Conservation (phyloP, 2,113 vertebrate species). For the Xenopus borealis region DNA sequence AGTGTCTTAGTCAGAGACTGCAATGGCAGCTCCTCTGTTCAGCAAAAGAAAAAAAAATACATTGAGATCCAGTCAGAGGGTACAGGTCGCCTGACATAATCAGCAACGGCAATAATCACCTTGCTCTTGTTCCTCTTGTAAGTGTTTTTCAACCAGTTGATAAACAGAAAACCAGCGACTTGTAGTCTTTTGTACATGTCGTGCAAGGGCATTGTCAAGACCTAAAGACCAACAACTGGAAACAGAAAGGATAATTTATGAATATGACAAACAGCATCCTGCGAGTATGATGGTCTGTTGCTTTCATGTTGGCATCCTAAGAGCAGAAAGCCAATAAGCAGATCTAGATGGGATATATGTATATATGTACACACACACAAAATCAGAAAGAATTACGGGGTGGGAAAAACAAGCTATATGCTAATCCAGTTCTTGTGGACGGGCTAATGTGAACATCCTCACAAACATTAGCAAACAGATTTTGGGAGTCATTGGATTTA, state of each 20-base stretch:
- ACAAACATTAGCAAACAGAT: no score
- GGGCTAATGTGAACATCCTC: no score
- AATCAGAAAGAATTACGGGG: no score
- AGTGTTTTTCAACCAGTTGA: constrained; percentile 84
- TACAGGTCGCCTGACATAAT: not conserved
- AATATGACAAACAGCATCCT: no score
- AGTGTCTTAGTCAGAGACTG: constrained; percentile 74
- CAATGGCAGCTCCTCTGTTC: constrained; percentile 59
- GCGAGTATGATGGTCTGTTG: no score
- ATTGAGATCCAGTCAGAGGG: not conserved
- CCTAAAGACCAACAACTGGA: constrained; percentile 90
- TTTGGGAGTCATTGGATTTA: no score
- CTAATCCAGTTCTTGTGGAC: no score
- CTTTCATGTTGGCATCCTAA: no score
- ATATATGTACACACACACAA: no score
- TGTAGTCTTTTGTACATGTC: constrained; percentile 78
- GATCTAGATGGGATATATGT: no score
- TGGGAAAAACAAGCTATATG: no score
- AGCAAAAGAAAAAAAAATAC: constrained; percentile 48
- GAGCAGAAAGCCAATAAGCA: no score
- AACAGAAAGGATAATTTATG: not conserved
- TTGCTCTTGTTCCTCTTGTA: constrained; percentile 62
- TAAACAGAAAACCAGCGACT: constrained; percentile 95
- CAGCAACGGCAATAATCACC: constrained; percentile 56
- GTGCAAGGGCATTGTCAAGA: constrained; percentile 85